A percentile compares a stretch with the other conserved stretches of the same genome.
Conservation (phyloP, 2,888 invertebrate species). For the Diploptera punctata region DNA sequence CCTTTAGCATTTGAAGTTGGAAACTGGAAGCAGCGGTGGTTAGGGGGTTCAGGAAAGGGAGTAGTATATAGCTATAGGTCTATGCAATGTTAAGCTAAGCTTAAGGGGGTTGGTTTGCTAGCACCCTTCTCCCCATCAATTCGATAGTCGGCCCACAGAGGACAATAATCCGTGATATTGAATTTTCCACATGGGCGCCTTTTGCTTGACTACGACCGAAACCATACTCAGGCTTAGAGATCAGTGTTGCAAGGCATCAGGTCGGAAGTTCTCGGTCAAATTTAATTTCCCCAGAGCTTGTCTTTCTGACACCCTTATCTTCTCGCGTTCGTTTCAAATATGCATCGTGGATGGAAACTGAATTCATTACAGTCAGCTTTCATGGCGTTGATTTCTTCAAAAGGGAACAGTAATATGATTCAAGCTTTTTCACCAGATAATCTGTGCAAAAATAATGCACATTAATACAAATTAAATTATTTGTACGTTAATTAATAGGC, state of each 20-base stretch:
- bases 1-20: constrained; percentile 22
- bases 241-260: constrained; percentile 25
- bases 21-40: background rate
- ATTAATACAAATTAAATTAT: too few species aligned
- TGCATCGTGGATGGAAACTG: too few species aligned
- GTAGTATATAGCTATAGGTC: background rate
- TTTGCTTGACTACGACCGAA: constrained; percentile 29
- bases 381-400: background rate
- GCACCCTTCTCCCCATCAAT: constrained; percentile 20
- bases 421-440: too few species aligned
- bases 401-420: background rate
- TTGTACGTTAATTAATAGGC: too few species aligned
- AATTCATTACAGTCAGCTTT: too few species aligned
- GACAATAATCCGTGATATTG: constrained; percentile 42
- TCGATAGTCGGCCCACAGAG: constrained; percentile 27
- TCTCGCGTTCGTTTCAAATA: background rate
- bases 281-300: constrained; percentile 25
- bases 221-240: constrained; percentile 14
- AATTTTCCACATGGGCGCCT: constrained; percentile 42
- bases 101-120: constrained; percentile 12
- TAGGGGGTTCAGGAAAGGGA: background rate
- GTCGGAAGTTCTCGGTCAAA: constrained; percentile 28
- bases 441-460: too few species aligned
- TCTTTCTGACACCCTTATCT: constrained; percentile 1
- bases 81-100: constrained; percentile 9